Conservation (phyloP, 2,888 invertebrate species). For the Eutolmus rufibarbis region DNA sequence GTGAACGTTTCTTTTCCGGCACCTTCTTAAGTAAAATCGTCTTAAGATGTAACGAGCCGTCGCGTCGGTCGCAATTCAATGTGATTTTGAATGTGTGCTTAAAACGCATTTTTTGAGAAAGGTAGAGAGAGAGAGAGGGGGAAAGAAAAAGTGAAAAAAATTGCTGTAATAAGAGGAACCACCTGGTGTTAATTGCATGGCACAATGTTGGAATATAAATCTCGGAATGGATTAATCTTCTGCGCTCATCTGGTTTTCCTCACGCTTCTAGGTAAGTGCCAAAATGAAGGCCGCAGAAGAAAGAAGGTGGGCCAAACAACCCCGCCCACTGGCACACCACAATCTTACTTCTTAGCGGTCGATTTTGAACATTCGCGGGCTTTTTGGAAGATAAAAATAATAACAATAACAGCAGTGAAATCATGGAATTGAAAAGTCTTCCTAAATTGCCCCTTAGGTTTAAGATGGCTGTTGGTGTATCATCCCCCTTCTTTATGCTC, state of each 20-base stretch:
- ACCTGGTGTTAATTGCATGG: constrained; percentile 42
- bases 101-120: constrained; percentile 1
- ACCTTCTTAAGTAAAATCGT: not conserved
- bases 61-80: not conserved
- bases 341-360: not conserved
- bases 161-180: constrained; percentile 23
- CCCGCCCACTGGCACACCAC: not conserved
- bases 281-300: not conserved
- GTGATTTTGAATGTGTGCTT: constrained; percentile 25
- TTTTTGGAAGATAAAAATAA: not conserved
- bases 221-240: constrained; percentile 41
- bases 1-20: not conserved
- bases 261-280: constrained; percentile 36
- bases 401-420: not conserved
- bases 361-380: not conserved
- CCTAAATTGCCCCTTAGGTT: not conserved
- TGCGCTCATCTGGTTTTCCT: constrained; percentile 30
- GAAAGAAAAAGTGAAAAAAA: constrained; percentile 4
- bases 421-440: not conserved
- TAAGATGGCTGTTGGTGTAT: not conserved
- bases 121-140: not conserved
- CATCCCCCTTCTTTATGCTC: not conserved
- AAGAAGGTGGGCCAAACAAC: not conserved
- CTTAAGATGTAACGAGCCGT: constrained; percentile 9
- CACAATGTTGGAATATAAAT: constrained; percentile 43